Evolutionary conservation across 1,140 invertebrate genomes (phyloP).

Genomic region (Pinna nobilis): DNA sequence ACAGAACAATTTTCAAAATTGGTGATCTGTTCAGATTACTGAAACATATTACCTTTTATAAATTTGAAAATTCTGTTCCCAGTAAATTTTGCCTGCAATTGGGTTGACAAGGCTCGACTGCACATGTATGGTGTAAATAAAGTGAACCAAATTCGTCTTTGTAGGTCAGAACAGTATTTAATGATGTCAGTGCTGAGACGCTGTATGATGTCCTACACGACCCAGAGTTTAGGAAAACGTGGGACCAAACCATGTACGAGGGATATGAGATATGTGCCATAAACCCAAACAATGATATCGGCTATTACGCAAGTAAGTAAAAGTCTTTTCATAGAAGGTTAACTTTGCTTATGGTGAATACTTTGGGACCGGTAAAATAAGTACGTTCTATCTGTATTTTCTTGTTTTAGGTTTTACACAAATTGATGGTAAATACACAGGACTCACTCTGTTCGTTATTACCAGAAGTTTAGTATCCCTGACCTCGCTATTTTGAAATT

Average conservation of each 20-base stretch:
- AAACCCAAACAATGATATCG: conserved; percentile 94
- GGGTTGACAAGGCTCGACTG: background rate
- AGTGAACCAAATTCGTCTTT: conserved; percentile 40
- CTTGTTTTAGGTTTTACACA: no score
- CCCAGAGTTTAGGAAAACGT: conserved; percentile 89
- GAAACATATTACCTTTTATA: background rate
- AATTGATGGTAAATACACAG: no score
- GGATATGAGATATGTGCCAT: conserved; percentile 91
- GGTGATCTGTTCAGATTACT: background rate
- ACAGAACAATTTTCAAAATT: background rate
- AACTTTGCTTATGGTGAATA: background rate
- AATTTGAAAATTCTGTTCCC: background rate
- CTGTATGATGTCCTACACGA: conserved; percentile 93
- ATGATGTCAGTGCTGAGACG: conserved; percentile 83
- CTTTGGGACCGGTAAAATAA: background rate
- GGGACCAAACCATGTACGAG: conserved; percentile 91
- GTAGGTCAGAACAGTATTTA: conserved; percentile 83
- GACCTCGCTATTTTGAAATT: background rate
- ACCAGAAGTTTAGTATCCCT: no score
- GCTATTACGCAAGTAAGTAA: conserved; percentile 91
- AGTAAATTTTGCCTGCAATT: background rate
- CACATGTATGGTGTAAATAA: background rate
- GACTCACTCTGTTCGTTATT: background rate
- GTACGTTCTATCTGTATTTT: background rate
- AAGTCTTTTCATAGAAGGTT: background rate